Base-by-base conservation (phyloP, 1,140 invertebrate species). In the fruit fly (Drosophila melanogaster) region DNA sequence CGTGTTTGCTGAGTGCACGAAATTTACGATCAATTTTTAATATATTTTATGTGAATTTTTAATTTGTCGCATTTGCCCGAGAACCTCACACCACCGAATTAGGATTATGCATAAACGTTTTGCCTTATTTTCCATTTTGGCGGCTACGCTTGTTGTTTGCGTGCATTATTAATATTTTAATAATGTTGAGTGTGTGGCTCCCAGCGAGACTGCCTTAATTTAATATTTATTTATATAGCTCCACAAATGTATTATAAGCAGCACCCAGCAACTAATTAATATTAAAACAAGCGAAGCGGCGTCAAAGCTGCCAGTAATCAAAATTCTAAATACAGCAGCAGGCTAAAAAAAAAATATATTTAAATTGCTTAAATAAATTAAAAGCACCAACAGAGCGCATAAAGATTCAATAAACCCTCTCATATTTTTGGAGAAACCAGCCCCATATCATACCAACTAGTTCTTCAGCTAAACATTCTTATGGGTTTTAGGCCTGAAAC, bases 21-120 rank as follows among this genome's bases (percentile, higher is more conserved):
- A 81, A 79, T 86, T 87, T 81, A 87, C 62, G 24, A 59, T 53
- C 65, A 75, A 87, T 86, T 67, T 71, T 76, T 86, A 76, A 87
- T 76, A 74, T 44, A 78, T 61, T 86, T 86, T 87, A 86, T 81
- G 78, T 47, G 61, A 65, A 49, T 81, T 65, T 65, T 60, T 76
- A 71, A 79, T 67, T 60, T 72, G 65, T 81, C 58, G 49, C 67
- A 62, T 43, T 70, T 53, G 38, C 26, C 26, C 17, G 46, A 61
- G 33, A 70, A 46, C 41, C 64, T 54, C 73, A 59, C 61, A 60
- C 69, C 47, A 57, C 26, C 55, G 65, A 74, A 67, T 73, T 59
- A 54, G 41, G 33, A 50, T 64, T 60, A 64, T 83, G 74, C 74
- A 83, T 66, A 71, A 57, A 40, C 51, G 64, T 26, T 65, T 60